Conservation (phyloP, 2,888 invertebrate genomes). For the Prosapia bicincta region DNA sequence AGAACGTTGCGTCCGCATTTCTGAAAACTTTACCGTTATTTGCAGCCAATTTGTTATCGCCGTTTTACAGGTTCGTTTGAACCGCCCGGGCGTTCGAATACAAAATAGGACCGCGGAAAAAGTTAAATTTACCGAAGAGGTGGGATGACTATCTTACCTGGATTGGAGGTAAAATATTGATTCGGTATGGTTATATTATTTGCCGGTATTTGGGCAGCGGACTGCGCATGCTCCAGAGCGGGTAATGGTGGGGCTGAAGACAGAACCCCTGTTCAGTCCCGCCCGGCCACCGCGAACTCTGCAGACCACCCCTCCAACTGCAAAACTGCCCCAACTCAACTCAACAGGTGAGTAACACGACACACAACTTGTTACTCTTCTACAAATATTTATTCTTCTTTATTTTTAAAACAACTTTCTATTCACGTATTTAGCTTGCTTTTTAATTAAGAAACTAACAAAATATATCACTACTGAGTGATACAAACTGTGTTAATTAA, state of each 20-base stretch:
- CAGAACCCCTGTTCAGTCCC: neutral
- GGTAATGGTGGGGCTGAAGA: neutral
- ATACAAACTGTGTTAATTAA: too few species aligned
- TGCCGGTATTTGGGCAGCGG: neutral
- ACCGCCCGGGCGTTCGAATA: neutral
- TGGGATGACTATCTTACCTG: neutral
- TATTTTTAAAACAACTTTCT: neutral
- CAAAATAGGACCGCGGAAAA: neutral
- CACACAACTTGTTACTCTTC: neutral
- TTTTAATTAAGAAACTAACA: too few species aligned
- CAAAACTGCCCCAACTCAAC: neutral
- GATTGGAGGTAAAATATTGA: neutral
- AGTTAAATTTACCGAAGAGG: neutral
- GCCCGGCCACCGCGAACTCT: neutral
- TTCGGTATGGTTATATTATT: conserved; percentile 2
- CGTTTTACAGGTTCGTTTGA: neutral
- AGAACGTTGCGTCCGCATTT: neutral
- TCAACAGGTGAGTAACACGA: neutral
- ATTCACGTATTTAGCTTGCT: too few species aligned
- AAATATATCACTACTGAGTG: too few species aligned
- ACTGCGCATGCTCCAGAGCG: neutral
- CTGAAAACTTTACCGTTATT: neutral
- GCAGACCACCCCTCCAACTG: neutral
- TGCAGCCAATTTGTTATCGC: neutral
- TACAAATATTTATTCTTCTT: neutral